Percentiles rank a stretch among this genome's conserved stretches.
Conservation (phyloP, 2,113 vertebrate genomes). For the Pelecanoides urinatrix region DNA sequence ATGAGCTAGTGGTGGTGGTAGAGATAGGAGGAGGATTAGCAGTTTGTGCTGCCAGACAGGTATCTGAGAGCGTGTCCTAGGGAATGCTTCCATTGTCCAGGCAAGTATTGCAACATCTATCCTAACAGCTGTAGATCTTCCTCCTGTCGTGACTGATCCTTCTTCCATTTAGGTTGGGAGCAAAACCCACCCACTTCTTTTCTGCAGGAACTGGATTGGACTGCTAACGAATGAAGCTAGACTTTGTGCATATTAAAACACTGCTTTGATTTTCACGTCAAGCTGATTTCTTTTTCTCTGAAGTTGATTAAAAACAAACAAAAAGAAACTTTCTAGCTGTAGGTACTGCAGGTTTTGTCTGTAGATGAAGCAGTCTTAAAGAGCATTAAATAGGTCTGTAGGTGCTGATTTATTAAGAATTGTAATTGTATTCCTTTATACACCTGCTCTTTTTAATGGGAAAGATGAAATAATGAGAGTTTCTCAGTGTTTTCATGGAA, state of each 20-base stretch:
- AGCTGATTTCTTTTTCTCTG: constrained; percentile 10
- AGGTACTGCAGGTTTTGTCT: constrained; percentile 5
- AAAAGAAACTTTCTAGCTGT: constrained; percentile 3
- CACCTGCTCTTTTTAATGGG: background rate
- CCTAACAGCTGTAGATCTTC: constrained; percentile 40
- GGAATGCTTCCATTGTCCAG: constrained; percentile 52
- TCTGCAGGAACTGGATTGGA: constrained; percentile 2
- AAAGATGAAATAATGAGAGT: background rate
- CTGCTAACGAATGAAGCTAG: constrained; percentile 26
- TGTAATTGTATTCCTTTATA: constrained; percentile 25
- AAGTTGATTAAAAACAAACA: constrained; percentile 5
- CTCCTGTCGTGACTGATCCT: background rate
- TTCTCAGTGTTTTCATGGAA: background rate
- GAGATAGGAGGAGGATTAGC: background rate
- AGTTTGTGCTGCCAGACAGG: constrained; percentile 41
- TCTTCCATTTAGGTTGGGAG: constrained; percentile 27
- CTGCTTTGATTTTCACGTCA: background rate
- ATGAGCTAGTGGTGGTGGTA: background rate
- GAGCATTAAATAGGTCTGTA: background rate
- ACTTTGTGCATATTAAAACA: constrained; percentile 27
- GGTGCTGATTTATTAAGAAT: constrained; percentile 10
- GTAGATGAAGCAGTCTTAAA: background rate
- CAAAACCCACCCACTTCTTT: constrained; percentile 15
- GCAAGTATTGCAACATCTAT: constrained; percentile 18
- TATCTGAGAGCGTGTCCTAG: background rate